These are phyloP conservation scores for Paracentrotus lividus DNA, from an alignment of 53 echinoderm and acorn worm species.

Conservation along the genomic window DNA sequence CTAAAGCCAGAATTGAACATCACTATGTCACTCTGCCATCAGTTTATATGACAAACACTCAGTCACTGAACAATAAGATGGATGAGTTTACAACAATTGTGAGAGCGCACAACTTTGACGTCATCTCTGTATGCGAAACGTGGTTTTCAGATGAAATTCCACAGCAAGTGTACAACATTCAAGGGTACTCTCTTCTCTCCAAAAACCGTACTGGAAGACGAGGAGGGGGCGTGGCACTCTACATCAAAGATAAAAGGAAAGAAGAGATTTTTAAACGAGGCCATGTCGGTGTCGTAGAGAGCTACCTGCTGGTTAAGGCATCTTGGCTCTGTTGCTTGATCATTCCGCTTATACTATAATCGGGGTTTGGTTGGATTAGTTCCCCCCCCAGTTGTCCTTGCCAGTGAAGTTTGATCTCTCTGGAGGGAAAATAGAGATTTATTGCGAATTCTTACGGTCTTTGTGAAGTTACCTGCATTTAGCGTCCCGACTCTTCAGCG, in stretches of 20 bases:
- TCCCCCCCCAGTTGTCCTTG: no score
- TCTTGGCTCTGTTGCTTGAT: no score
- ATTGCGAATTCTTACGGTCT: conserved; percentile 8
- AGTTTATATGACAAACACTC: not conserved
- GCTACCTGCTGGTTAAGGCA: no score
- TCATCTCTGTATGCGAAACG: not conserved
- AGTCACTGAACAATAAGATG: not conserved
- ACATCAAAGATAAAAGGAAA: not conserved
- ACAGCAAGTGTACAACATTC: not conserved
- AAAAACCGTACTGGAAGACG: not conserved
- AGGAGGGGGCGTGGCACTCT: not conserved
- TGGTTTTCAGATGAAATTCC: not conserved
- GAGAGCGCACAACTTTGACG: not conserved
- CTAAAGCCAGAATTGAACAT: no score
- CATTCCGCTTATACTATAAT: no score
- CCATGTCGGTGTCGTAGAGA: no score
- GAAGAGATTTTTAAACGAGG: no score
- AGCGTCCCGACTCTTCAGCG: not conserved
- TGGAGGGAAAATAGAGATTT: conserved; percentile 17
- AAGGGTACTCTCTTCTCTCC: not conserved
- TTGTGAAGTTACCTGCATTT: conserved; percentile 38
- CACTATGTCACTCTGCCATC: no score
- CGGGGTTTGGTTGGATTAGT: no score
- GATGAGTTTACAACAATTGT: not conserved
- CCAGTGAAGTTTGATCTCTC: not conserved